phyloP scores from a whole-genome alignment of 1,140 invertebrate genomes.

The Drosophila subpulchrella region DNA sequence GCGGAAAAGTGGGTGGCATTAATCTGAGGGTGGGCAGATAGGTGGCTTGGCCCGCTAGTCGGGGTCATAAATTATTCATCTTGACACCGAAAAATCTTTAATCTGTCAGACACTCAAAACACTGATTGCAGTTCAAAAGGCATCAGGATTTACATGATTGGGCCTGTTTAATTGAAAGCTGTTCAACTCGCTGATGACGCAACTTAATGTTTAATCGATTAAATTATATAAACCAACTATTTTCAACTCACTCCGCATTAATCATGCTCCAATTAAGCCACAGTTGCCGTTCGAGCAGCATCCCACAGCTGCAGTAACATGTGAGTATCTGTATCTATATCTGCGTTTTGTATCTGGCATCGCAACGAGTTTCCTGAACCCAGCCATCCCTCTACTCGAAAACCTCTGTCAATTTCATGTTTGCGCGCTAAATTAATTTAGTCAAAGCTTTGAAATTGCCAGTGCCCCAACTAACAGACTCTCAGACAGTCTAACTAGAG shows the following conservation, averaged over 20 bases:
- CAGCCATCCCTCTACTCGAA: neutral
- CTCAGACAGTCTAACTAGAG: conserved; percentile 38
- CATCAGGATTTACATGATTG: conserved; percentile 66
- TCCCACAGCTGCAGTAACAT: conserved; percentile 30
- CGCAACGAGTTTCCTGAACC: conserved; percentile 9
- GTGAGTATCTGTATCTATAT: conserved; percentile 9
- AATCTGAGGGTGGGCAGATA: neutral
- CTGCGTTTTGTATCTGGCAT: conserved; percentile 26
- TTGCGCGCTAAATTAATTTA: conserved; percentile 81
- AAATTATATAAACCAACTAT: conserved; percentile 53
- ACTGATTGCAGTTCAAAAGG: conserved; percentile 77
- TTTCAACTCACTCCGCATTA: conserved; percentile 46
- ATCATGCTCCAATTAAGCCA: conserved; percentile 58
- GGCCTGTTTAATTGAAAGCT: conserved; percentile 70
- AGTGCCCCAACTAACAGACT: conserved; percentile 32
- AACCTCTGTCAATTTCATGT: conserved; percentile 68
- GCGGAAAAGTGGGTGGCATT: conserved; percentile 13
- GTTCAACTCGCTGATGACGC: conserved; percentile 20
- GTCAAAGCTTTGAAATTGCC: conserved; percentile 64
- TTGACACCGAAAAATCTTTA: conserved; percentile 63
- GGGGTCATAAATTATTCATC: conserved; percentile 74
- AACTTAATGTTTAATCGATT: conserved; percentile 63
- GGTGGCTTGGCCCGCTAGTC: conserved; percentile 2
- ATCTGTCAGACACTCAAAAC: conserved; percentile 46
- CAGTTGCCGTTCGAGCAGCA: conserved; percentile 27